A percentile compares a stretch with the other conserved stretches of the same genome.
phyloP scores from a whole-genome alignment of 53 echinoderm and acorn worm species.

The Patiria pectinifera region DNA sequence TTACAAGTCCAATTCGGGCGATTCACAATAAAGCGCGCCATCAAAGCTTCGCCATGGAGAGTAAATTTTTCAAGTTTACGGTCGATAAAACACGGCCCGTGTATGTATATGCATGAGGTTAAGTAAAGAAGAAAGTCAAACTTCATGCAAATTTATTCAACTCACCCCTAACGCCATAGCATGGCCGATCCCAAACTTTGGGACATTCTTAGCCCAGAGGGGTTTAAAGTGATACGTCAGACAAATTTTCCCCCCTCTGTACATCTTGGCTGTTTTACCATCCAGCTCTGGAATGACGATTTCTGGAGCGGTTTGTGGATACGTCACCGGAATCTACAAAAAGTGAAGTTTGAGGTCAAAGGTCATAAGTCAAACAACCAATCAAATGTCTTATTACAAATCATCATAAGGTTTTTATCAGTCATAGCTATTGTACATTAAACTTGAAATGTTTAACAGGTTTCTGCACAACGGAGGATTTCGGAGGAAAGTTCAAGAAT shows the following conservation, averaged over 20 bases:
- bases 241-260: conserved; percentile 96
- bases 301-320: conserved; percentile 91
- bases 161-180: conserved; percentile 98
- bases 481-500: no score
- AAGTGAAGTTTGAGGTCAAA: background rate
- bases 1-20: no score
- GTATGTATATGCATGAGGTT: no score
- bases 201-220: conserved; percentile 96
- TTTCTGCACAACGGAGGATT: no score
- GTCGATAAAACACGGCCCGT: no score
- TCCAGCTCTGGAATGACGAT: conserved; percentile 94
- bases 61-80: no score
- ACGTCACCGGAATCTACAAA: conserved; percentile 92
- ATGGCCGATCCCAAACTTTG: conserved; percentile 97
- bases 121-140: background rate
- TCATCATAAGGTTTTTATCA: no score
- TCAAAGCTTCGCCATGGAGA: no score
- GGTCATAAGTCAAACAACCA: background rate
- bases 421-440: no score
- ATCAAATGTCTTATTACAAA: background rate
- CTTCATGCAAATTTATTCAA: background rate
- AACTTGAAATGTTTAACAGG: no score
- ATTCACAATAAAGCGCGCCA: no score
- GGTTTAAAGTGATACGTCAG: conserved; percentile 98
- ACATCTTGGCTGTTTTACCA: conserved; percentile 98